Conservation (phyloP, 2,113 vertebrate species). For the Pelmatolapia mariae region DNA sequence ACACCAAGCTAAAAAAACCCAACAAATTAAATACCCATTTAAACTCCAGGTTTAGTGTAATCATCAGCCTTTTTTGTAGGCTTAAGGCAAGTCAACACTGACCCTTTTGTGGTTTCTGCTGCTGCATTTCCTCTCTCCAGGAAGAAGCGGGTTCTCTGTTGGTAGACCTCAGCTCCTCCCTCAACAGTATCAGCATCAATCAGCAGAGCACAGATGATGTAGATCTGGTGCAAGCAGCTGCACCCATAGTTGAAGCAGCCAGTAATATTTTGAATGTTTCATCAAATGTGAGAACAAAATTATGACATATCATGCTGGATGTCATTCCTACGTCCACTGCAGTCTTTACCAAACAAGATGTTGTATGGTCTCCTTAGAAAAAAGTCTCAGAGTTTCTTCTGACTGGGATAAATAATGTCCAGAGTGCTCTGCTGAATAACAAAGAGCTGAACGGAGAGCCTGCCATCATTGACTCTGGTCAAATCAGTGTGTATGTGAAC, state of each 20-base stretch:
- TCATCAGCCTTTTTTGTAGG: not conserved
- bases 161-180: constrained; percentile 74
- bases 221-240: constrained; percentile 66
- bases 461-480: constrained; percentile 67
- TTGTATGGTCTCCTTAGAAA: constrained; percentile 39
- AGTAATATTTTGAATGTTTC: constrained; percentile 82
- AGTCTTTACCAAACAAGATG: not conserved
- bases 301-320: not conserved
- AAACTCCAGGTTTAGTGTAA: not conserved
- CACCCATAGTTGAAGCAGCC: constrained; percentile 77
- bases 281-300: constrained; percentile 45
- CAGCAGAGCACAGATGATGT: constrained; percentile 38
- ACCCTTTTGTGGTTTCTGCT: not conserved
- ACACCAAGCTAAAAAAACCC: not conserved
- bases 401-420: constrained; percentile 74
- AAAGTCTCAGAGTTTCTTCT: constrained; percentile 70
- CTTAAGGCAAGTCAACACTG: not conserved
- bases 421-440: constrained; percentile 79
- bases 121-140: constrained; percentile 51
- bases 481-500: constrained; percentile 83
- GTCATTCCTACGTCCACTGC: not conserved
- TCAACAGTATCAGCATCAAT: constrained; percentile 62
- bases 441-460: constrained; percentile 71
- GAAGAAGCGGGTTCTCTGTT: constrained; percentile 75
- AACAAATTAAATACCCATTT: not conserved